Evolutionary conservation across 2,113 vertebrate genomes (phyloP).

Genomic region (Apodemus sylvaticus): DNA sequence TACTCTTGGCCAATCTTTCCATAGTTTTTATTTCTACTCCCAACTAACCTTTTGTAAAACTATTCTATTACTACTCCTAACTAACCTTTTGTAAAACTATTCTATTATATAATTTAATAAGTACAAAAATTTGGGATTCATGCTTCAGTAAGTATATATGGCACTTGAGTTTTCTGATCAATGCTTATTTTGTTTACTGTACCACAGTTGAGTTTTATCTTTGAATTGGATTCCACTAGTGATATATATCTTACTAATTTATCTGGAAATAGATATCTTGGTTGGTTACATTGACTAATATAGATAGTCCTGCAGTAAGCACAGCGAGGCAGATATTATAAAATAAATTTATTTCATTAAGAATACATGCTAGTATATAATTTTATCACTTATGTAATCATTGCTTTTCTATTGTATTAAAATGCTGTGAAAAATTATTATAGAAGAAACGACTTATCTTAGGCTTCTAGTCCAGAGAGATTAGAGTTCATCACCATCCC

Average conservation of each 20-base stretch:
- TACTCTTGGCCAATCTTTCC: not conserved
- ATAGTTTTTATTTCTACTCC: no score
- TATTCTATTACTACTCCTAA: no score
- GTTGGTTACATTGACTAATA: not conserved
- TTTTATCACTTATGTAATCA: not conserved
- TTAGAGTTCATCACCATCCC: not conserved
- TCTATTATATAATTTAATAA: not conserved
- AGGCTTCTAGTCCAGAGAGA: not conserved
- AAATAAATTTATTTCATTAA: not conserved
- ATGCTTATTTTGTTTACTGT: not conserved
- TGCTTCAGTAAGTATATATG: not conserved
- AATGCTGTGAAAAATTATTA: not conserved
- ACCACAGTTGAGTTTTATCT: not conserved
- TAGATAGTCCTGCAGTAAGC: not conserved
- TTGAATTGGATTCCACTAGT: not conserved
- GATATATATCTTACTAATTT: not conserved
- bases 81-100: no score
- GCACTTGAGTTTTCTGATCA: not conserved
- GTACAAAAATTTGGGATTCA: not conserved
- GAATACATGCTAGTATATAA: not conserved
- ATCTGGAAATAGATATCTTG: not conserved
- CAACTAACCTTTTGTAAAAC: accelerated
- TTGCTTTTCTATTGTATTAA: not conserved
- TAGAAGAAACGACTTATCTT: not conserved
- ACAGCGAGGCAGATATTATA: no score